A percentile compares a stretch with the other conserved stretches of the same genome.
Conservation (phyloP, 2,888 invertebrate species). For the Dysmachus trigonus region DNA sequence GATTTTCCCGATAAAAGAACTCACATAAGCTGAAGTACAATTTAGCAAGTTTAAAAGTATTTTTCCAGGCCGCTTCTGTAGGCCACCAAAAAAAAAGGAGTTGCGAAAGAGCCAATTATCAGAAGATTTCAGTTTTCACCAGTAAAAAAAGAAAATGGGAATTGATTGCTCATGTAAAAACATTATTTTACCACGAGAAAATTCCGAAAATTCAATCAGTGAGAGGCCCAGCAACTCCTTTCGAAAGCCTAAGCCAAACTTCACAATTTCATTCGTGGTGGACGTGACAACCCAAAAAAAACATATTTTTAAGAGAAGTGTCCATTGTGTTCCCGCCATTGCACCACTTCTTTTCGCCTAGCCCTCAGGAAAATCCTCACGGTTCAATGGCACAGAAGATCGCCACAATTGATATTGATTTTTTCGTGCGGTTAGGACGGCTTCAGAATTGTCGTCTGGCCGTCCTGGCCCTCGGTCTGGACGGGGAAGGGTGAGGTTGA, state of each 20-base stretch:
- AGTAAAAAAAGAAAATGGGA: neutral
- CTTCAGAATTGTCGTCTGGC: conserved; percentile 7
- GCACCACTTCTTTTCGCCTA: neutral
- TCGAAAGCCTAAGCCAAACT: neutral
- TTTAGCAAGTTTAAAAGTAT: neutral
- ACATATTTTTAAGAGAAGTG: neutral
- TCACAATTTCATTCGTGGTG: neutral
- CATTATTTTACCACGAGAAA: conserved; percentile 1
- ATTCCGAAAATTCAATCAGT: conserved; percentile 31
- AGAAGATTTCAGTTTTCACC: neutral
- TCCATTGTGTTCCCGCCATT: neutral
- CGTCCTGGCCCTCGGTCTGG: neutral
- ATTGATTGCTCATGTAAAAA: conserved; percentile 30
- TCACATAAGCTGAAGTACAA: neutral
- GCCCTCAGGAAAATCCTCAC: neutral
- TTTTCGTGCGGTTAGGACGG: neutral
- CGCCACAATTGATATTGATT: conserved; percentile 5
- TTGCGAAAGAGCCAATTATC: neutral
- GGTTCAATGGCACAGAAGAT: conserved; percentile 12
- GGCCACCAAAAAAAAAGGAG: neutral
- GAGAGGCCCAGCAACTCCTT: neutral
- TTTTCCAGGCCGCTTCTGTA: neutral
- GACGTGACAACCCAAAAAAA: conserved; percentile 10
- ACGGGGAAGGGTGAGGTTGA: too few species aligned
- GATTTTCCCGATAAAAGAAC: neutral